Percentiles rank a stretch among this genome's conserved stretches.
phyloP scores from a whole-genome alignment of 2,888 invertebrate genomes.

The Hirtodrosophila histrioides region DNA sequence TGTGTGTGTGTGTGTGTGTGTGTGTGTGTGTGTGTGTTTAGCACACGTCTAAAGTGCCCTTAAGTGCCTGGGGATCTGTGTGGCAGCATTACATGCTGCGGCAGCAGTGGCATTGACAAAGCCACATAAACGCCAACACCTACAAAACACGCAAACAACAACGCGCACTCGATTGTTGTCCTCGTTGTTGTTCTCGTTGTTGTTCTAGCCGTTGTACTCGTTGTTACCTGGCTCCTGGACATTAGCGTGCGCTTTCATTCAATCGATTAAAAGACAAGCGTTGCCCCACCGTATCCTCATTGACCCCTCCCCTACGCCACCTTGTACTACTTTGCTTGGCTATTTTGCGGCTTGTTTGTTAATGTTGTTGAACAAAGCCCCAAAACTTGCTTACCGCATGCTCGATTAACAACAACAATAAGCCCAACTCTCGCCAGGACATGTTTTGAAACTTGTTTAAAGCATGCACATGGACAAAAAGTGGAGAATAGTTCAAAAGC shows the following conservation, averaged over 20 bases:
- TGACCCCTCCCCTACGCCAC: neutral
- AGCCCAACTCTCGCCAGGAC: neutral
- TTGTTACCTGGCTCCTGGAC: slow-evolving; percentile 40
- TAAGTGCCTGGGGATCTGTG: slow-evolving; percentile 72
- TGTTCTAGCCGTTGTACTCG: slow-evolving; percentile 13
- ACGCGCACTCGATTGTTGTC: slow-evolving; percentile 13
- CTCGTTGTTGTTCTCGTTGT: slow-evolving; percentile 13
- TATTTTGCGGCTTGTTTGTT: slow-evolving; percentile 41
- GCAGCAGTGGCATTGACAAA: slow-evolving; percentile 63
- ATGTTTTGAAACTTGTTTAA: neutral
- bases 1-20: slow-evolving; percentile 21
- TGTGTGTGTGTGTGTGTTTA: slow-evolving; percentile 38
- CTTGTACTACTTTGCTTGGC: slow-evolving; percentile 1
- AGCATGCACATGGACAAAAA: neutral
- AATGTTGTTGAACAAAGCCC: slow-evolving; percentile 41
- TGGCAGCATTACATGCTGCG: slow-evolving; percentile 56
- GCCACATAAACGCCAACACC: slow-evolving; percentile 79
- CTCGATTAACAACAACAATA: slow-evolving; percentile 34
- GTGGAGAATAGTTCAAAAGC: neutral
- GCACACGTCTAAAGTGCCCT: slow-evolving; percentile 74
- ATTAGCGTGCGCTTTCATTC: slow-evolving; percentile 65
- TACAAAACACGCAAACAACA: slow-evolving; percentile 78
- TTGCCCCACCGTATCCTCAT: slow-evolving; percentile 27
- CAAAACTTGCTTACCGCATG: slow-evolving; percentile 33
- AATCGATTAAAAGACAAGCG: slow-evolving; percentile 69